A percentile compares a stretch with the other conserved stretches of the same genome.
phyloP scores from a whole-genome alignment of 2,113 vertebrate genomes.

The Phaethon lepturus region DNA sequence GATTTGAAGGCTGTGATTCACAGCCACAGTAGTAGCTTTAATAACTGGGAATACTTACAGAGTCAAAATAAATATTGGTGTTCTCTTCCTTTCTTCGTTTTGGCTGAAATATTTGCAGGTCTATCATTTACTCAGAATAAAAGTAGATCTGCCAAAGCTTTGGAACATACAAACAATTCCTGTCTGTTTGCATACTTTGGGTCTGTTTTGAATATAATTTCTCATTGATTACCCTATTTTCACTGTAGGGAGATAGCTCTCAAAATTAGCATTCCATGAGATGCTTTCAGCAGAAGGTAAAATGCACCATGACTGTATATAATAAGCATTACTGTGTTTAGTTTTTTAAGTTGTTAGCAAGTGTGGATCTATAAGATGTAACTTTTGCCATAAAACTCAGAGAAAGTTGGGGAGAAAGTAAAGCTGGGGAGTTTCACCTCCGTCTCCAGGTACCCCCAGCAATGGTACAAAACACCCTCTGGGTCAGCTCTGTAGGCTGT shows the following conservation, averaged over 20 bases:
- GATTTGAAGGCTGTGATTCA: neutral
- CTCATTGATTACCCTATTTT: neutral
- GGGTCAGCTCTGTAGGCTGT: neutral
- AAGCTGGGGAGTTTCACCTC: neutral
- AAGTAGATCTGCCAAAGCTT: neutral
- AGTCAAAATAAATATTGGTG: neutral
- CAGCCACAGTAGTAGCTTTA: neutral
- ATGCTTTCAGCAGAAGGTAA: neutral
- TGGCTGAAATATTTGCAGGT: neutral
- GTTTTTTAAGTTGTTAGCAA: neutral
- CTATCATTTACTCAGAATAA: neutral
- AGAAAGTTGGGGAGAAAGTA: neutral
- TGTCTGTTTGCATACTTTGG: neutral
- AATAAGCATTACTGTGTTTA: neutral
- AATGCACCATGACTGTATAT: neutral
- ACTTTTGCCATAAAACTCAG: neutral
- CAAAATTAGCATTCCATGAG: neutral
- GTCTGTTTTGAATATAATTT: neutral
- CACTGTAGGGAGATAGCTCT: neutral
- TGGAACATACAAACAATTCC: neutral
- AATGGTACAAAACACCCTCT: accelerated
- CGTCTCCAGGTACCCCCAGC: neutral
- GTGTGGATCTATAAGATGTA: neutral
- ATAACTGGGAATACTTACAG: neutral
- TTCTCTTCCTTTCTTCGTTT: neutral